Percentiles rank a stretch among this genome's conserved stretches.
phyloP scores from a whole-genome alignment of 1,140 invertebrate genomes.

The Eumeta japonica region DNA sequence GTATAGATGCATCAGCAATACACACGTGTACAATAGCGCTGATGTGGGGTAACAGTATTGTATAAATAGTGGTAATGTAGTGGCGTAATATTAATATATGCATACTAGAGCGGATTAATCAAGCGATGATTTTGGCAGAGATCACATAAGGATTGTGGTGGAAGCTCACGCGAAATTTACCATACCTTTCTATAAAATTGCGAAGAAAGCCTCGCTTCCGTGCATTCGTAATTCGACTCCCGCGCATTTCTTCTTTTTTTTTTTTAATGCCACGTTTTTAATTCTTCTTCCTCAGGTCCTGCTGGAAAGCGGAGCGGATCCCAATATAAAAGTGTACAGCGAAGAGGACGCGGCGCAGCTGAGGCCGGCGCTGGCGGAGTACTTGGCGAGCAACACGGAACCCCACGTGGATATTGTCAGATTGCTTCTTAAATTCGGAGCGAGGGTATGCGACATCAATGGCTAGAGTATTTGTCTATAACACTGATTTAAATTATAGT shows the following conservation, averaged over 20 bases:
- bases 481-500: no score
- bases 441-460: constrained; percentile 63
- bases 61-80: no score
- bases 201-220: background rate
- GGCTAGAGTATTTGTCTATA: no score
- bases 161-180: background rate
- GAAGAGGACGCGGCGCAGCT: constrained; percentile 66
- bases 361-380: constrained; percentile 78
- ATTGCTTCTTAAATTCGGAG: constrained; percentile 77
- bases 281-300: constrained; percentile 59
- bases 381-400: constrained; percentile 73
- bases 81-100: no score
- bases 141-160: no score
- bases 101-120: no score
- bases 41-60: no score
- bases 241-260: background rate
- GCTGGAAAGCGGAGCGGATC: constrained; percentile 73
- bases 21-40: no score
- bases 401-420: constrained; percentile 68
- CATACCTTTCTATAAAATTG: background rate
- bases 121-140: no score
- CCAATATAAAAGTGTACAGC: constrained; percentile 74
- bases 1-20: no score
- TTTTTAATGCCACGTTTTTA: constrained; percentile 2
- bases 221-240: no score